Evolutionary conservation across 2,888 invertebrate species (phyloP).

Genomic region (Cataglyphis rosenhaueri): DNA sequence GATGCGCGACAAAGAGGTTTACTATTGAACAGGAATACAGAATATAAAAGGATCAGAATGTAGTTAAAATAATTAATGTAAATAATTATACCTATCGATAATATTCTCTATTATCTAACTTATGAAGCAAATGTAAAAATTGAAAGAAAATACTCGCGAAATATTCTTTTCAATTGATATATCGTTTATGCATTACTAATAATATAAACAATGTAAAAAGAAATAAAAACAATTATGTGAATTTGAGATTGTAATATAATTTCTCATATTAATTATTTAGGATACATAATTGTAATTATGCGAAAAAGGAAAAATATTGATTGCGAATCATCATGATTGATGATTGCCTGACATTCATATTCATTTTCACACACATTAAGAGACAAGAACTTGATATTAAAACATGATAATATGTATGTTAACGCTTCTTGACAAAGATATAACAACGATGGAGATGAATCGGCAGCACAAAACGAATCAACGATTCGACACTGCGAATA

Average conservation of each 20-base stretch:
- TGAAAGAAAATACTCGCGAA: neutral
- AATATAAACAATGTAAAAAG: slow-evolving; percentile 1
- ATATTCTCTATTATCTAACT: neutral
- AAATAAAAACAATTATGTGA: neutral
- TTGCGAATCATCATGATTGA: neutral
- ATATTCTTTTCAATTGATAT: neutral
- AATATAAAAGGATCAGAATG: slow-evolving; percentile 49
- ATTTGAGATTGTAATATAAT: neutral
- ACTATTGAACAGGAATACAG: slow-evolving; percentile 77
- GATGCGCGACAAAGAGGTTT: slow-evolving; percentile 79
- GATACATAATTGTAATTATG: neutral
- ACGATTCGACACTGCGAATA: slow-evolving; percentile 62
- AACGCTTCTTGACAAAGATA: neutral
- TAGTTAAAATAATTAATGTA: neutral
- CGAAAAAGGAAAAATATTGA: neutral
- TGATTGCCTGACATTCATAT: neutral
- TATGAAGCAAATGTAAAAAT: neutral
- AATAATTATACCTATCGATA: neutral
- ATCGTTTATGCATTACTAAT: neutral
- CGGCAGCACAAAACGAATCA: slow-evolving; percentile 51
- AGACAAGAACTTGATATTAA: neutral
- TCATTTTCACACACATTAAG: neutral
- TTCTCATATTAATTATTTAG: neutral
- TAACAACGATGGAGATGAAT: slow-evolving; percentile 34
- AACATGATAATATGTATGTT: neutral